Percentiles rank a stretch among this genome's conserved stretches.
Evolutionary conservation across 2,888 invertebrate genomes (phyloP).

Genomic region (Galerucella pusilla): DNA sequence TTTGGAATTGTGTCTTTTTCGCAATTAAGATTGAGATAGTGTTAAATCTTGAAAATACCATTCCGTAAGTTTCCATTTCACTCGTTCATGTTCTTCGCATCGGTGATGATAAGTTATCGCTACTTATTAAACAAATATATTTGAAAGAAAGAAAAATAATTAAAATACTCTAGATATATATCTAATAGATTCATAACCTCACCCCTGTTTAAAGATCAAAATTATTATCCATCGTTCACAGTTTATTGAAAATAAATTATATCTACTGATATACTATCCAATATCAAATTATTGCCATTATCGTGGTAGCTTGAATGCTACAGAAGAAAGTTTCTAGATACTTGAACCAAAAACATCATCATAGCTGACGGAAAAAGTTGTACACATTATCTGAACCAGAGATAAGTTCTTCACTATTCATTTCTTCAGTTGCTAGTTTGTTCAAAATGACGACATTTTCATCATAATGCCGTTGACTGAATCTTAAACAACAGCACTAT

Average conservation of each 20-base stretch:
- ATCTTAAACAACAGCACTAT: conserved; percentile 65
- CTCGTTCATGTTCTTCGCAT: conserved; percentile 16
- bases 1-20: conserved; percentile 57
- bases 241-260: not conserved
- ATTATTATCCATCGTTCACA: no score
- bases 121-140: not conserved
- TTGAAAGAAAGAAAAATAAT: not conserved
- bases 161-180: not conserved
- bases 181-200: not conserved
- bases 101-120: not conserved
- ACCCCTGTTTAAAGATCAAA: no score
- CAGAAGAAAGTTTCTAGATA: not conserved
- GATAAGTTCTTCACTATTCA: not conserved
- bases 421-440: conserved; percentile 53
- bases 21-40: conserved; percentile 60
- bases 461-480: conserved; percentile 64
- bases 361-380: not conserved
- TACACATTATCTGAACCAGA: not conserved
- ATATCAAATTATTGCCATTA: not conserved
- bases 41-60: conserved; percentile 54
- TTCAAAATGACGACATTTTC: conserved; percentile 65
- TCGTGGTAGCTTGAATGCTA: no score
- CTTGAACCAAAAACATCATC: not conserved
- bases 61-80: conserved; percentile 51
- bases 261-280: not conserved